Percentiles rank a stretch among this genome's conserved stretches.
These are phyloP conservation scores for Aphidius ervi DNA, from an alignment of 1,140 invertebrate genomes.

Conservation along the genomic window DNA sequence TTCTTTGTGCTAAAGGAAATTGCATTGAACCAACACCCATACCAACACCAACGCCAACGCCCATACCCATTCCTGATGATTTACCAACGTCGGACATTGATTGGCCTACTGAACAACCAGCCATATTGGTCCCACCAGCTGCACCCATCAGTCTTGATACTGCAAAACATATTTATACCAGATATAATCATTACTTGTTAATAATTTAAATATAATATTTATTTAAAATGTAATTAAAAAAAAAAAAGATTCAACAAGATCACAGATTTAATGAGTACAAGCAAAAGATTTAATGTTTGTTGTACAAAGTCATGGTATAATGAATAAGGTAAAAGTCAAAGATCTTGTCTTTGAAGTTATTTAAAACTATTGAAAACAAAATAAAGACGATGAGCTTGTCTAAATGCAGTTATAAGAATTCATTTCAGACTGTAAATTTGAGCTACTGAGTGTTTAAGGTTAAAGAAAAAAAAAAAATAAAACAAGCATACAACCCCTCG, in stretches of 20 bases:
- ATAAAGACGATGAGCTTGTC: conserved; percentile 20
- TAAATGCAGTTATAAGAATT: neutral
- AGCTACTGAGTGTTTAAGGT: conserved; percentile 32
- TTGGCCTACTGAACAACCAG: conserved; percentile 62
- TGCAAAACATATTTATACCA: conserved; percentile 56
- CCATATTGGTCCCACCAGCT: conserved; percentile 65
- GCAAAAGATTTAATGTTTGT: neutral
- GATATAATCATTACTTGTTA: conserved; percentile 15
- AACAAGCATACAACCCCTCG: conserved; percentile 23
- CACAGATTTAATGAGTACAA: too few relatives aligned
- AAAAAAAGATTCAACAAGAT: too few relatives aligned
- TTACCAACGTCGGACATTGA: conserved; percentile 79
- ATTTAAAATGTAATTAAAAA: too few relatives aligned
- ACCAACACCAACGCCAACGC: conserved; percentile 65
- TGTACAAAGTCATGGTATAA: neutral
- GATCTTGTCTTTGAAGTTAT: conserved; percentile 11
- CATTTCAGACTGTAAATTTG: conserved; percentile 27
- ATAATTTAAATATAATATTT: too few relatives aligned
- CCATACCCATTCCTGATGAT: conserved; percentile 58
- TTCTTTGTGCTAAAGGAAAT: conserved; percentile 82
- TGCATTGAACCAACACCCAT: conserved; percentile 85
- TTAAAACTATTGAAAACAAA: conserved; percentile 21
- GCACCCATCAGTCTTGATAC: conserved; percentile 85
- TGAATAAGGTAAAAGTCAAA: conserved; percentile 8
- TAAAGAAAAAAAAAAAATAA: conserved; percentile 21